phyloP scores from a whole-genome alignment of 2,113 vertebrate genomes.

The Melanocharis versteri region DNA sequence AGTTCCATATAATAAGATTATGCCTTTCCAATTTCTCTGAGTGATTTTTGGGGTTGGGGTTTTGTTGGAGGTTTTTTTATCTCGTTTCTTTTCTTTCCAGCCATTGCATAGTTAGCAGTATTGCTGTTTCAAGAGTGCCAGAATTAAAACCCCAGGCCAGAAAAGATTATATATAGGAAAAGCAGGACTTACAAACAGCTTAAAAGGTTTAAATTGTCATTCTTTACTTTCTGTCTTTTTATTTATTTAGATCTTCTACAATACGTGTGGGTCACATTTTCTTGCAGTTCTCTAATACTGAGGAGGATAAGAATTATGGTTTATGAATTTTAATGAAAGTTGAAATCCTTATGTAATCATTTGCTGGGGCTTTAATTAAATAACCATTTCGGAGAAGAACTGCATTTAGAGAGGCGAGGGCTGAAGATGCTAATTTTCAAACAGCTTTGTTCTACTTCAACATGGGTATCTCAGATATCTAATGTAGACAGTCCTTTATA shows the following conservation, averaged over 20 bases:
- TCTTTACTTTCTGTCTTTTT: not conserved
- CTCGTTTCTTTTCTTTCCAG: not conserved
- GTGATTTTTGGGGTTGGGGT: not conserved
- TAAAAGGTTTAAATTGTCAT: not conserved
- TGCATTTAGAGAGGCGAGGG: not conserved
- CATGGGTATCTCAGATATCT: not conserved
- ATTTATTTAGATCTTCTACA: not conserved
- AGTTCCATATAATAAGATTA: not conserved
- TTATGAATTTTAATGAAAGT: constrained; percentile 34
- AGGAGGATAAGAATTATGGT: not conserved
- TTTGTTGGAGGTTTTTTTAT: not conserved
- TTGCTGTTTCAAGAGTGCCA: not conserved
- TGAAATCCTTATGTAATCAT: constrained; percentile 16
- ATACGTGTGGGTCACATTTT: not conserved
- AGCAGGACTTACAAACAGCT: not conserved
- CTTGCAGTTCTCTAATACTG: not conserved
- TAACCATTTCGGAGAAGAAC: not conserved
- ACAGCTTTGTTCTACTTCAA: not conserved
- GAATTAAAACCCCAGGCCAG: not conserved
- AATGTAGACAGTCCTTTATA: not conserved
- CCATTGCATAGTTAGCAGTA: not conserved
- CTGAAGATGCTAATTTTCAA: not conserved
- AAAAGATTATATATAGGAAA: not conserved
- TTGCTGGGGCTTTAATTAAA: not conserved
- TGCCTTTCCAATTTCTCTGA: not conserved